Conservation (phyloP, 2,113 vertebrate genomes). For the Pelusios castaneus region DNA sequence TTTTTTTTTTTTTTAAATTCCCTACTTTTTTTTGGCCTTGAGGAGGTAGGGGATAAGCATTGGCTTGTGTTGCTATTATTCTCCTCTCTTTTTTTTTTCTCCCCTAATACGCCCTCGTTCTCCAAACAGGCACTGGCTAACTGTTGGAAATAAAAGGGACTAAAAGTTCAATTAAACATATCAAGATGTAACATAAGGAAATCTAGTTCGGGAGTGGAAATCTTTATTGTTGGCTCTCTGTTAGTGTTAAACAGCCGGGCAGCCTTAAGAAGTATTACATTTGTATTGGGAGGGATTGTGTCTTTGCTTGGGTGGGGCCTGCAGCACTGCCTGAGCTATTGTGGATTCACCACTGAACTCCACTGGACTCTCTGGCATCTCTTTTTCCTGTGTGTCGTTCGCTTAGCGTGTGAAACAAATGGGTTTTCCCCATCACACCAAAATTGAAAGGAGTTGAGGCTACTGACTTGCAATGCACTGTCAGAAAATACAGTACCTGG, state of each 20-base stretch:
- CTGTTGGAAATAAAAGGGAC: background rate
- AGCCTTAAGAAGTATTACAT: background rate
- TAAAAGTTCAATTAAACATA: background rate
- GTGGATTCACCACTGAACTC: background rate
- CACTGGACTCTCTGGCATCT: background rate
- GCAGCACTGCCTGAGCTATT: background rate
- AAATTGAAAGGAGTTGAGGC: background rate
- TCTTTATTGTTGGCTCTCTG: background rate
- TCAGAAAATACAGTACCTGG: background rate
- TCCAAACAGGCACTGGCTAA: rapidly evolving
- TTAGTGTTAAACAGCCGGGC: background rate
- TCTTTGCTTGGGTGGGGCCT: background rate
- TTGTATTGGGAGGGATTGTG: background rate
- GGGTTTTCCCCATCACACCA: background rate
- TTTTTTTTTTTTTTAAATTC: background rate
- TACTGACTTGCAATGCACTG: background rate
- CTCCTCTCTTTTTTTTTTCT: background rate
- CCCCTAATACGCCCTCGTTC: background rate
- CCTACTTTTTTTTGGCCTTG: background rate
- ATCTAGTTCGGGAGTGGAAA: background rate
- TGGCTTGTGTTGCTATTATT: background rate
- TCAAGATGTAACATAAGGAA: background rate
- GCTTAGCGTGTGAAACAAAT: background rate
- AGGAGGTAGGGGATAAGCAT: background rate
- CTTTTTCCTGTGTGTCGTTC: background rate